Percentiles rank a stretch among this genome's conserved stretches.
Conservation (phyloP, 2,113 vertebrate species). For the Neofelis nebulosa region DNA sequence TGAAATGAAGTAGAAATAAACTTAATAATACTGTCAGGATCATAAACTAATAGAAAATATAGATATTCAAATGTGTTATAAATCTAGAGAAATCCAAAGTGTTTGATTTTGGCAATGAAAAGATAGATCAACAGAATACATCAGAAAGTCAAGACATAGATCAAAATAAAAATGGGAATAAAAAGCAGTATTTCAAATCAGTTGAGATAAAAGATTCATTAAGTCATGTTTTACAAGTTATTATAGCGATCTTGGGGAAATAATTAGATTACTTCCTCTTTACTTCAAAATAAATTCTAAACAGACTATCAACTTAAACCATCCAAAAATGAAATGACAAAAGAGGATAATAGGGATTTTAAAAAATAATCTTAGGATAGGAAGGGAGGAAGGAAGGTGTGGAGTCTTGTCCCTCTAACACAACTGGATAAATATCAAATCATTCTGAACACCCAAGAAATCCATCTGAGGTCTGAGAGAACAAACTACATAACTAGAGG, state of each 20-base stretch:
- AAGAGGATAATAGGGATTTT: not conserved
- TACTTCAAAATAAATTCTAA: constrained; percentile 6
- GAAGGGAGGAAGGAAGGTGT: not conserved
- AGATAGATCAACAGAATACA: not conserved
- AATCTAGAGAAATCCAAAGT: not conserved
- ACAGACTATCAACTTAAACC: not conserved
- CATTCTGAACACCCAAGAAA: not conserved
- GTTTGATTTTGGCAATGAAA: not conserved
- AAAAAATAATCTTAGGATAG: not conserved
- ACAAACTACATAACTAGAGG: not conserved
- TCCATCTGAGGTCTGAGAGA: not conserved
- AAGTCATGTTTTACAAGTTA: not conserved
- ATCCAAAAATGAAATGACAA: not conserved
- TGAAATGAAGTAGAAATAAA: not conserved
- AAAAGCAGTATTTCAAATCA: not conserved
- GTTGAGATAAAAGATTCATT: not conserved
- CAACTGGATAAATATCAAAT: not conserved
- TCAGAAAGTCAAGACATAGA: not conserved
- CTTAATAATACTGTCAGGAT: not conserved
- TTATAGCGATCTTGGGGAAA: not conserved
- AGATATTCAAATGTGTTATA: not conserved
- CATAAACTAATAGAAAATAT: not conserved
- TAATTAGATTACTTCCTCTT: not conserved
- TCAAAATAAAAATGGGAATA: not conserved
- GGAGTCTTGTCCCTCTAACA: not conserved